phyloP scores from a whole-genome alignment of 2,797 vertebrate genomes.

The Mionectes olivaceus region DNA sequence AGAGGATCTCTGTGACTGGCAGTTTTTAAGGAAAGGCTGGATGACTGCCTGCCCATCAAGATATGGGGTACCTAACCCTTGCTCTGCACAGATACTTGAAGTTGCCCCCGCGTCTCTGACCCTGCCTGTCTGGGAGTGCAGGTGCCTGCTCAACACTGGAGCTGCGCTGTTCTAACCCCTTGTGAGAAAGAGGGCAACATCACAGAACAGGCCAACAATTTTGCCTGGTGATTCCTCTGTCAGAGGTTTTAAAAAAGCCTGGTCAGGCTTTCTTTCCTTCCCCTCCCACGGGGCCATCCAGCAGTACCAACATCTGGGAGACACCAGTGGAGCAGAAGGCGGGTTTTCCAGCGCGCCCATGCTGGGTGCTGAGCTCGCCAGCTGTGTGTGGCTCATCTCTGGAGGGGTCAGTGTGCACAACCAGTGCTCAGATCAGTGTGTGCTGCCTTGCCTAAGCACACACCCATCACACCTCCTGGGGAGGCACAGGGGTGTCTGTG shows the following conservation, averaged over 20 bases:
- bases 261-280: background rate
- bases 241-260: background rate
- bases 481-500: background rate
- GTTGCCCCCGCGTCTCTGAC: fast-evolving
- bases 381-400: fast-evolving
- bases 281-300: background rate
- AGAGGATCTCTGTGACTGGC: background rate
- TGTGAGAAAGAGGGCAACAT: background rate
- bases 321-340: background rate
- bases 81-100: background rate
- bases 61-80: background rate
- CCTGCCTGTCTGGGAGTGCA: background rate
- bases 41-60: background rate
- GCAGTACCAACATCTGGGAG: background rate
- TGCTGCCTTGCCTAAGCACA: background rate
- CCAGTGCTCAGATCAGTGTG: background rate
- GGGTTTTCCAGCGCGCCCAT: background rate
- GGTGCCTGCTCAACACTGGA: background rate
- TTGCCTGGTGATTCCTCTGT: background rate
- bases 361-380: background rate
- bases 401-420: background rate
- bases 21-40: background rate
- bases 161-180: background rate
- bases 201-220: background rate
- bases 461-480: background rate